Evolutionary conservation across 2,888 invertebrate genomes (phyloP).

Genomic region (Temnothorax ravouxi): DNA sequence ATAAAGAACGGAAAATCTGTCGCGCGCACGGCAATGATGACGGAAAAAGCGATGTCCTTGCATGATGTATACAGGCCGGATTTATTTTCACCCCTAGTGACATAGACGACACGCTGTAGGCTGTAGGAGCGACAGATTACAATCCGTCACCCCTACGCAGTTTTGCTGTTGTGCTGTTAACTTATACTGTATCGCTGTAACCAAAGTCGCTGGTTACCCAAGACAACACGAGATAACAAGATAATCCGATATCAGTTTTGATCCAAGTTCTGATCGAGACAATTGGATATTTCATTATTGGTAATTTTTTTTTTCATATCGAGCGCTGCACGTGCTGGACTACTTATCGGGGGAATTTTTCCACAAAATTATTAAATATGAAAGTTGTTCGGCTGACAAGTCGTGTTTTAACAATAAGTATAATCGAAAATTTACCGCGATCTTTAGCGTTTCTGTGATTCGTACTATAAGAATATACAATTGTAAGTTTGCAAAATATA

Average conservation of each 20-base stretch:
- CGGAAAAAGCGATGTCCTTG: conserved; percentile 19
- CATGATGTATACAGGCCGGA: conserved; percentile 30
- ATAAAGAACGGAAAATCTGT: conserved; percentile 4
- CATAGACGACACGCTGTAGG: conserved; percentile 22
- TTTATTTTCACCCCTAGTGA: conserved; percentile 50
- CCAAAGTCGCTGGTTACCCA: not conserved
- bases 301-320: not conserved
- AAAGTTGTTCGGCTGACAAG: not conserved
- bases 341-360: conserved; percentile 1
- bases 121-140: too few species aligned
- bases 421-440: not conserved
- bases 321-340: not conserved
- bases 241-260: conserved; percentile 45
- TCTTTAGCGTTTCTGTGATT: not conserved
- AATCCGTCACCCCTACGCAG: conserved; percentile 16
- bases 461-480: not conserved
- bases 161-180: not conserved
- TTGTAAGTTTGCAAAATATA: not conserved
- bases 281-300: conserved; percentile 10
- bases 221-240: conserved; percentile 37
- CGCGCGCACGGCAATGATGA: conserved; percentile 1
- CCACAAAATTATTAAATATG: not conserved
- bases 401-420: not conserved
- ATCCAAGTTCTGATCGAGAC: not conserved
- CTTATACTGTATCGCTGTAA: too few species aligned